phyloP scores from a whole-genome alignment of 1,140 invertebrate species.

The Lepidotrigona ventralis region DNA sequence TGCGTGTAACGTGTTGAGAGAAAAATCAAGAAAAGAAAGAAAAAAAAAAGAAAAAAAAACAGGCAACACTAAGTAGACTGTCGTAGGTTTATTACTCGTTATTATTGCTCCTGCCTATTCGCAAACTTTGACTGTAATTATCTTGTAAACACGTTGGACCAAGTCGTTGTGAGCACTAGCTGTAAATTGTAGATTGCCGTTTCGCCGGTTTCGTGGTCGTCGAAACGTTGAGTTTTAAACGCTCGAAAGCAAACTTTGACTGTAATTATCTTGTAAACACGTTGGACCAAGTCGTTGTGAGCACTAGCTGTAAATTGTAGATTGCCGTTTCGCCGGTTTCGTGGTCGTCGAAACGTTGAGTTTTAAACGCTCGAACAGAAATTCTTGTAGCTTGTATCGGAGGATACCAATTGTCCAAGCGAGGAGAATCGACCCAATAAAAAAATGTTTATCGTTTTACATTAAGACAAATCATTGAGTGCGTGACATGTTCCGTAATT shows the following conservation, averaged over 20 bases:
- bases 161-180: constrained; percentile 65
- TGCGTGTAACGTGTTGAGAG: constrained; percentile 21
- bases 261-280: constrained; percentile 61
- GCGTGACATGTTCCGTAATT: neutral
- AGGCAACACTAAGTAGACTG: constrained; percentile 53
- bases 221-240: constrained; percentile 17
- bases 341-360: constrained; percentile 29
- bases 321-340: constrained; percentile 27
- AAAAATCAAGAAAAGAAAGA: neutral
- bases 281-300: constrained; percentile 68
- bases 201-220: constrained; percentile 28
- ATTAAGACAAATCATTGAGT: neutral
- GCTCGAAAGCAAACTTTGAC: constrained; percentile 59
- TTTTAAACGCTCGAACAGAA: constrained; percentile 20
- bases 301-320: constrained; percentile 50
- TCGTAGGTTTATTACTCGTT: constrained; percentile 59
- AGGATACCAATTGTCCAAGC: neutral
- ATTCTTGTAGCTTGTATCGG: constrained; percentile 27
- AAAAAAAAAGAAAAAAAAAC: neutral
- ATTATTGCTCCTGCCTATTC: constrained; percentile 65
- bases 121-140: constrained; percentile 66
- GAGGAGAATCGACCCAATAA: constrained; percentile 7
- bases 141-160: constrained; percentile 62
- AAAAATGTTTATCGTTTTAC: constrained; percentile 2
- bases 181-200: constrained; percentile 44